Evolutionary conservation across 2,113 vertebrate genomes (phyloP).

Genomic region (Polypterus bichir): DNA sequence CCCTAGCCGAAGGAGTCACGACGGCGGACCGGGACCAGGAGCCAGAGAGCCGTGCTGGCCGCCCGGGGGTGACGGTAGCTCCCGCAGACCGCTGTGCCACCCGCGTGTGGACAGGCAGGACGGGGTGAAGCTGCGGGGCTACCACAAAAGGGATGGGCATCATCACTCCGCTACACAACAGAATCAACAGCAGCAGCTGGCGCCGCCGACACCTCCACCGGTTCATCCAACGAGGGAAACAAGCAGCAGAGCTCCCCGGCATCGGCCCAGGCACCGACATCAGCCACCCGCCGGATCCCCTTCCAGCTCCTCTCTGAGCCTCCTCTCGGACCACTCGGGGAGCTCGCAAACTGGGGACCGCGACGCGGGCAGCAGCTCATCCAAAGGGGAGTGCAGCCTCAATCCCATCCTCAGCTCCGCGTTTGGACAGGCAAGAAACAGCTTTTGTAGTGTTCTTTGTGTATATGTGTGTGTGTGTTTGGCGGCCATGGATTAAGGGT

Average conservation of each 20-base stretch:
- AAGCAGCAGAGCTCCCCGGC: conserved; percentile 31
- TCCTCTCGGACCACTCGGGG: conserved; percentile 35
- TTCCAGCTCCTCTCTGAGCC: conserved; percentile 34
- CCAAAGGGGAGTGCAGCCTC: conserved; percentile 37
- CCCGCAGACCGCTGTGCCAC: conserved; percentile 76
- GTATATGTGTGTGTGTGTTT: background rate
- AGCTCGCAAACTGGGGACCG: conserved; percentile 10
- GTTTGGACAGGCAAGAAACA: conserved; percentile 81
- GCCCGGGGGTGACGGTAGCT: conserved; percentile 62
- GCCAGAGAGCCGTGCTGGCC: conserved; percentile 32
- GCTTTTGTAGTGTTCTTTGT: conserved; percentile 2
- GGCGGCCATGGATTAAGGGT: background rate
- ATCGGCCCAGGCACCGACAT: conserved; percentile 25
- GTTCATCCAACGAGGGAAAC: conserved; percentile 25
- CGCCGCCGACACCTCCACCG: conserved; percentile 14
- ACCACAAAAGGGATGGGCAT: conserved; percentile 26
- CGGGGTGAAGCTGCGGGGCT: conserved; percentile 28
- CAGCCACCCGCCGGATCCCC: conserved; percentile 28
- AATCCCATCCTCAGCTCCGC: conserved; percentile 81
- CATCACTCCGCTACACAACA: conserved; percentile 21
- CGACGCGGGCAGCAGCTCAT: conserved; percentile 32
- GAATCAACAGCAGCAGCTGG: conserved; percentile 25
- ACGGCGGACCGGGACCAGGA: conserved; percentile 26
- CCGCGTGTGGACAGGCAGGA: conserved; percentile 51
- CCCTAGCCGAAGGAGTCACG: conserved; percentile 23